Percentiles rank a stretch among this genome's conserved stretches.
Conservation (phyloP, 2,888 invertebrate genomes). For the Mamestra brassicae region DNA sequence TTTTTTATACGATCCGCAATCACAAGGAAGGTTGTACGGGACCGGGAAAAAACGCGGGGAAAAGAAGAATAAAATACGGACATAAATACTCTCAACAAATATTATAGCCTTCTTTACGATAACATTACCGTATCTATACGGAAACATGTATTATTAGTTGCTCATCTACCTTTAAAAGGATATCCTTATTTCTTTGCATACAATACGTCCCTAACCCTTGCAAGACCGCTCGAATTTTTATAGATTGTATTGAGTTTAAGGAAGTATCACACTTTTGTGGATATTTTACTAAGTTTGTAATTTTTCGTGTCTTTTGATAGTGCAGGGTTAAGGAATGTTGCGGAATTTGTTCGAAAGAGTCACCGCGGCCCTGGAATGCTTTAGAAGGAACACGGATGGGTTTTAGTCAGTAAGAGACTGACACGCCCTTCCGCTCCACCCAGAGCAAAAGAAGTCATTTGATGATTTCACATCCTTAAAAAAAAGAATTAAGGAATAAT, state of each 20-base stretch:
- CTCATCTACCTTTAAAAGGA: conserved; percentile 56
- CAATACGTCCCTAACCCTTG: conserved; percentile 47
- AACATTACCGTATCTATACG: conserved; percentile 26
- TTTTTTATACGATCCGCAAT: no score
- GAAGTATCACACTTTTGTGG: conserved; percentile 35
- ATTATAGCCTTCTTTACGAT: conserved; percentile 43
- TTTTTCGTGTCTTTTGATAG: conserved; percentile 11
- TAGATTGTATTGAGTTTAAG: conserved; percentile 43
- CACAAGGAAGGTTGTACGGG: no score
- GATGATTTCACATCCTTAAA: no score
- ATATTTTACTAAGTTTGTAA: conserved; percentile 36
- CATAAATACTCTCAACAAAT: conserved; percentile 1
- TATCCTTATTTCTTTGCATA: conserved; percentile 65
- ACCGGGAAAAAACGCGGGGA: no score
- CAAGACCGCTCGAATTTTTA: conserved; percentile 41
- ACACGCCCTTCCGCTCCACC: no score
- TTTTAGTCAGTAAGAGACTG: no score
- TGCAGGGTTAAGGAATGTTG: neutral
- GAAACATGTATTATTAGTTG: conserved; percentile 48
- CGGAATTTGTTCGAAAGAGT: no score
- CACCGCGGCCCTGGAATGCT: no score
- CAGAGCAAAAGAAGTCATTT: no score
- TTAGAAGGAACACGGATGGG: no score
- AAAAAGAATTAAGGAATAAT: neutral
- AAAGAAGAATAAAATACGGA: neutral